phyloP scores from a whole-genome alignment of 2,113 vertebrate species.

The Saguinus midas region DNA sequence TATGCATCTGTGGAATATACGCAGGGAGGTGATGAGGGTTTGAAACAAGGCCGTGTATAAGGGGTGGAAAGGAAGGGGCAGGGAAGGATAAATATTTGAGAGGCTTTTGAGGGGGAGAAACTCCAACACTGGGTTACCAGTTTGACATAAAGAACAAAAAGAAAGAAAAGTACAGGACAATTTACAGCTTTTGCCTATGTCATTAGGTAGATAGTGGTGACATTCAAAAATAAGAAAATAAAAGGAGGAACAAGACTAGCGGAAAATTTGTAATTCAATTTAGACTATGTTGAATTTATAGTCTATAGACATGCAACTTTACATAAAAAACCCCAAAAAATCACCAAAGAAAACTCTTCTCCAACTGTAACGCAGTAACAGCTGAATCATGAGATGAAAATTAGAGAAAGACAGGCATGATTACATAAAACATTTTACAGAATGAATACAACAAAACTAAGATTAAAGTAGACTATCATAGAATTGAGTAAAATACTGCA shows the following conservation, averaged over 20 bases:
- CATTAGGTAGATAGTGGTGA: not conserved
- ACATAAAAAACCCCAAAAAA: not conserved
- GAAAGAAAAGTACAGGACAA: not conserved
- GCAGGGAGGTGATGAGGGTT: not conserved
- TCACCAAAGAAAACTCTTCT: not conserved
- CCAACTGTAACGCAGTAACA: not conserved
- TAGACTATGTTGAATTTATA: not conserved
- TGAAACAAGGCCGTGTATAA: not conserved
- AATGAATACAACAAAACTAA: not conserved
- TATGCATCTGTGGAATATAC: not conserved
- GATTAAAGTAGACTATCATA: not conserved
- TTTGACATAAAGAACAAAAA: not conserved
- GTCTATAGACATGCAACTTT: rapidly evolving
- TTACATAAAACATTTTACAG: not conserved
- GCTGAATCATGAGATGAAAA: not conserved
- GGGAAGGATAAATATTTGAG: not conserved
- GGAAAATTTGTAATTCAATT: not conserved
- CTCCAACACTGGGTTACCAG: not conserved
- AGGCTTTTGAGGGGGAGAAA: not conserved
- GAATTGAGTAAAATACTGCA: not conserved
- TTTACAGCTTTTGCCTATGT: not conserved
- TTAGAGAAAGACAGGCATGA: not conserved
- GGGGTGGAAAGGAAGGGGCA: not conserved
- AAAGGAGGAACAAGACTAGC: not conserved
- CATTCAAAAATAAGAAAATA: not conserved